Evolutionary conservation across 2,888 invertebrate species (phyloP), one percentile per base, ranked within the genome.

Genomic region (Apeira syringaria): DNA sequence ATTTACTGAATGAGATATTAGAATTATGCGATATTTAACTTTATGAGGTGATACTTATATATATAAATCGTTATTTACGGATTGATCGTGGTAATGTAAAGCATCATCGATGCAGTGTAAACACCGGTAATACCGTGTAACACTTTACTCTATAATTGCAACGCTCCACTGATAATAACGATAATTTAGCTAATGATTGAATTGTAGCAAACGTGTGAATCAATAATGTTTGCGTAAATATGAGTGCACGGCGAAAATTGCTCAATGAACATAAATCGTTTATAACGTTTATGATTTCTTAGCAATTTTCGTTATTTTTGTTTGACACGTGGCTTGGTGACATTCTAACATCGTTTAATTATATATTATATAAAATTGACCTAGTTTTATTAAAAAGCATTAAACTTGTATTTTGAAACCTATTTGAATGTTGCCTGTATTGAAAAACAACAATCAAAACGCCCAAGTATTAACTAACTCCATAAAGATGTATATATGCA

Each of bases 71-170:
- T 15, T 22, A 27, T 9, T 26, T 13, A 13, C 9, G n/a, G 9
- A 1, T 10, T 9, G 11, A 8, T 5, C 22, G 9, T 22, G 20
- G 20, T 6, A 3, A 1, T 15, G 28, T 10, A 15, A 11, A 25
- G 12, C 5, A 8, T 39, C 51, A 36, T 47, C 29, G 29, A 30
- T 49, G 33, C 41, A 41, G 49, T 44, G 53, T 51, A 56, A 50
- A 47, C 52, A 47, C n/a, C 29, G 37, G 45, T 56, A 61, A 61
- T 56, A 59, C 47, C 49, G 30, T 29, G 48, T 55, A 56, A 58
- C 51, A 51, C 46, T 47, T 45, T 39, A 30, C 27, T 37, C 35
- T 37, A 35, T 54, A 53, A 51, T 47, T 46, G 37, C 33, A 37
- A 36, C 41, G 46, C 32, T 32, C 34, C 41, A 17, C 32, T 34